Evolutionary conservation across 2,888 invertebrate species (phyloP), one percentile per base, ranked within the genome.

Genomic region (Aphidoletes aphidimyza): DNA sequence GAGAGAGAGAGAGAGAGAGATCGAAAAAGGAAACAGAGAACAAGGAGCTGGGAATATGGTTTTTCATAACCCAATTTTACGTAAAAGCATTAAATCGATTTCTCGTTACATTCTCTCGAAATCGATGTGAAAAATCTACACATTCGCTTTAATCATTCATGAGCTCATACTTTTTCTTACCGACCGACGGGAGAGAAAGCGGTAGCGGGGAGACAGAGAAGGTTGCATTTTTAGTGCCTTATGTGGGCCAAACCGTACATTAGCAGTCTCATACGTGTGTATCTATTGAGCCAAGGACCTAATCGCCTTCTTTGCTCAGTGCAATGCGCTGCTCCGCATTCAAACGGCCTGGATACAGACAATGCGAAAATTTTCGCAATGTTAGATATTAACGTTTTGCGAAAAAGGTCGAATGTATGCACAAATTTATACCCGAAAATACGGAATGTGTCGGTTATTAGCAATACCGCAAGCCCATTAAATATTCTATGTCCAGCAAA

Each of bases 71-170:
- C 69, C 69, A 69, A 69, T 69, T 69, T 69, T 69, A 2, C 30
- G 34, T 30, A 69, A 69, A 69, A 37, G 22, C 37, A 37, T 81
- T 81, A 81, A 81, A 81, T 81, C 81, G 81, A 81, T 81, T 81
- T 81, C 81, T 19, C 37, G 81, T 37, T 81, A 69, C 69, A 69
- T 69, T 14, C 69, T n/a, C 2, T 22, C 69, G 34, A 22, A n/a
- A 69, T 69, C 69, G 69, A 69, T 30, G 69, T 34, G 69, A 69
- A 69, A 54, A 54, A 54, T 54, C 26, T 54, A 54, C 54, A 54
- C 26, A 69, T 30, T 69, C 69, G n/a, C 17, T 69, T 69, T 69
- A 69, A 69, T 69, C 69, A 69, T 69, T 69, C 69, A 69, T 69
- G 69, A 69, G 30, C 42, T 6, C 42, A 42, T 42, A 9, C 42